Evolutionary conservation across 2,888 invertebrate genomes (phyloP).

Genomic region (Muscina levida): DNA sequence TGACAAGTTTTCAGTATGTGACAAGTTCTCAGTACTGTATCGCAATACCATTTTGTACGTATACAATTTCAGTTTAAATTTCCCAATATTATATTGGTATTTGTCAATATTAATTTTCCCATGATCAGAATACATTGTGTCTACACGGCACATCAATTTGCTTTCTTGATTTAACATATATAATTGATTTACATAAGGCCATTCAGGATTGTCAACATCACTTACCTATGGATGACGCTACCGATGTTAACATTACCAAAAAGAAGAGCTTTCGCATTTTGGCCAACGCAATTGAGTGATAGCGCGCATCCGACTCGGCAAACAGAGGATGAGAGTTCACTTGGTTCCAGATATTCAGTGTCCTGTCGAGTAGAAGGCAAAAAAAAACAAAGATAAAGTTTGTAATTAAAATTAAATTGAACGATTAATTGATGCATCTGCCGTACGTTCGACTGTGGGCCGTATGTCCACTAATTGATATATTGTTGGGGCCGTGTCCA

Average conservation of each 20-base stretch:
- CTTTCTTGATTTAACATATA: no score
- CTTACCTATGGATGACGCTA: conserved; percentile 83
- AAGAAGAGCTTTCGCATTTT: conserved; percentile 88
- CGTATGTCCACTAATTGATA: conserved; percentile 43
- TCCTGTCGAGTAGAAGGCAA: conserved; percentile 79
- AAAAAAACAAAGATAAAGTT: conserved; percentile 28
- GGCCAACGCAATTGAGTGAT: conserved; percentile 86
- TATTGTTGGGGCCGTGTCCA: conserved; percentile 11
- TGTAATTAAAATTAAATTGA: conserved; percentile 63
- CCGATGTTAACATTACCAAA: conserved; percentile 84
- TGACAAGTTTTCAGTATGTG: no score
- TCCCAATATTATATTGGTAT: no score
- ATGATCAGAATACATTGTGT: no score
- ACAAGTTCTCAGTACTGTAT: no score
- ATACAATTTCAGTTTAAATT: no score
- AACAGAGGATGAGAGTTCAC: conserved; percentile 91
- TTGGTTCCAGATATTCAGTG: conserved; percentile 91
- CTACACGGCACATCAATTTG: no score
- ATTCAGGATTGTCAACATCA: no score
- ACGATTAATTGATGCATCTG: conserved; percentile 60
- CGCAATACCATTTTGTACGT: no score
- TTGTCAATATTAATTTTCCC: no score
- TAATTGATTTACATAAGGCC: no score
- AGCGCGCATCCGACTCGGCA: conserved; percentile 89
- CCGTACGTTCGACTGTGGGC: background rate